These are phyloP conservation scores for Leucoraja ocellata DNA, from an alignment of 2,797 vertebrate species.

Conservation along the genomic window DNA sequence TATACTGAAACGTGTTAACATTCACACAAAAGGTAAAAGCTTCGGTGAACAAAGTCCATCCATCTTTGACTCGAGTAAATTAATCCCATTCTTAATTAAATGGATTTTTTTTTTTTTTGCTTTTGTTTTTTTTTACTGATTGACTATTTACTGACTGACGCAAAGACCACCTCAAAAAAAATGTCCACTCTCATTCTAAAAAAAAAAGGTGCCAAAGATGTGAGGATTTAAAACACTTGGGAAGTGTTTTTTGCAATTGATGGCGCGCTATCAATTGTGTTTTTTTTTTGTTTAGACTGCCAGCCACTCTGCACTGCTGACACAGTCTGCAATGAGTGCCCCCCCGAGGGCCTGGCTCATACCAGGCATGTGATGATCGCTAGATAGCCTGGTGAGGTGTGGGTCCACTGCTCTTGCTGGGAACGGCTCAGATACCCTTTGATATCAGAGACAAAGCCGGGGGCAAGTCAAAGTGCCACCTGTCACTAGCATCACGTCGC, in stretches of 20 bases:
- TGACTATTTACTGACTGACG: constrained; percentile 55
- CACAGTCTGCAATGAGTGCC: constrained; percentile 61
- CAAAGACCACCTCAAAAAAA: constrained; percentile 54
- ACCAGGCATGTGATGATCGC: constrained; percentile 64
- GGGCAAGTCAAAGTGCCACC: constrained; percentile 66
- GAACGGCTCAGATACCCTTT: constrained; percentile 69
- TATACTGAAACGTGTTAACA: constrained; percentile 23
- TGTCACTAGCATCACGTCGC: constrained; percentile 68
- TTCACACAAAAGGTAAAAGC: constrained; percentile 8
- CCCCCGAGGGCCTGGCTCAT: constrained; percentile 58
- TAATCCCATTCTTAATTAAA: constrained; percentile 45
- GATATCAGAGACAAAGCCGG: constrained; percentile 63
- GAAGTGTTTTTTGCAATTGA: not conserved
- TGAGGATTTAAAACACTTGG: constrained; percentile 23
- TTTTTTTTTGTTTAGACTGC: constrained; percentile 46
- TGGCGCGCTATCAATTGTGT: constrained; percentile 48
- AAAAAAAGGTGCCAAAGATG: constrained; percentile 50
- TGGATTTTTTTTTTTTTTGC: constrained; percentile 48
- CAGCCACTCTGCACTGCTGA: constrained; percentile 57
- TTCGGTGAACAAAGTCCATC: constrained; percentile 43
- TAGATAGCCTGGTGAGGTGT: constrained; percentile 73
- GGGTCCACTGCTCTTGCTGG: constrained; percentile 69
- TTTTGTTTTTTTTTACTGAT: constrained; percentile 42
- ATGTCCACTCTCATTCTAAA: constrained; percentile 55
- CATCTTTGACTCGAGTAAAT: constrained; percentile 47